A percentile compares a stretch with the other conserved stretches of the same genome.
Conservation (phyloP, 2,888 invertebrate species). For the Cryptus armator region DNA sequence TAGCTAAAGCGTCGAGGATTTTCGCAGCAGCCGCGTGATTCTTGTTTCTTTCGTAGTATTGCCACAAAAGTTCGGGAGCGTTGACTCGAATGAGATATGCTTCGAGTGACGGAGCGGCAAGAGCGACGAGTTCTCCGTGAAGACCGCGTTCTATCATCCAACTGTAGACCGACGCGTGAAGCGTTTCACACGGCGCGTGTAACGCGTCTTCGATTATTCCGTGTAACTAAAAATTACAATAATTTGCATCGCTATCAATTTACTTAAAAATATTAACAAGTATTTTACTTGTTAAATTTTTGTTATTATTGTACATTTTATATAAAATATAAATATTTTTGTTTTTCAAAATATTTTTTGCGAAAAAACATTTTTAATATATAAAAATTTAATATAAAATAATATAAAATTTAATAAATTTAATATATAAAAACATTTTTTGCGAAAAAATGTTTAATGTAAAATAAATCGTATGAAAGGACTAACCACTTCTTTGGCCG, state of each 20-base stretch:
- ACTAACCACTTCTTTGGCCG: constrained; percentile 81
- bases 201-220: constrained; percentile 89
- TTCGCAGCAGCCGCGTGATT: constrained; percentile 97
- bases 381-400: too few species aligned
- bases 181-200: constrained; percentile 92
- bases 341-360: too few species aligned
- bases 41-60: constrained; percentile 96
- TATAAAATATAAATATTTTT: too few species aligned
- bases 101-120: constrained; percentile 91
- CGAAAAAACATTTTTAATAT: too few species aligned
- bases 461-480: background rate
- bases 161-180: constrained; percentile 96
- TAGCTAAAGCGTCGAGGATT: constrained; percentile 95
- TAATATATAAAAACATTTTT: too few species aligned
- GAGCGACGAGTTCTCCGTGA: constrained; percentile 89
- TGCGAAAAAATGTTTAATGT: too few species aligned
- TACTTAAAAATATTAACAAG: background rate
- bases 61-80: constrained; percentile 91
- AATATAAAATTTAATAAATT: too few species aligned
- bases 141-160: constrained; percentile 95
- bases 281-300: too few species aligned
- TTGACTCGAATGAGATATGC: constrained; percentile 88
- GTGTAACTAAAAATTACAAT: constrained; percentile 85
- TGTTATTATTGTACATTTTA: too few species aligned
- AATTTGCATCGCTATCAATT: background rate